Base-by-base conservation (phyloP, 1,140 invertebrate genomes). In the Asbolus verrucosus region DNA sequence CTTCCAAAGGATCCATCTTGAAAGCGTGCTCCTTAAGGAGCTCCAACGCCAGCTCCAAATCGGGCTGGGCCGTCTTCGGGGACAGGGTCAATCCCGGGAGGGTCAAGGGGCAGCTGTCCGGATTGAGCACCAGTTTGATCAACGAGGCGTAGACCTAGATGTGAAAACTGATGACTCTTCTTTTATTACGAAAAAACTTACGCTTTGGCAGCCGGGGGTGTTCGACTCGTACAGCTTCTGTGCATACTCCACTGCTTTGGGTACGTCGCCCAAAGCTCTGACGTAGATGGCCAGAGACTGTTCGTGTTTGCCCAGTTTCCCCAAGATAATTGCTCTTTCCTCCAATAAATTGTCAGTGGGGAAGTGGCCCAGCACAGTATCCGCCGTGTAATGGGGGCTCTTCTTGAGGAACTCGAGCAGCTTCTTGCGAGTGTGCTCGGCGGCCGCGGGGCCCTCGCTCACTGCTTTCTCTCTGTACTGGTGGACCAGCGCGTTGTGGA, bases 221-320 rank as follows among this genome's bases (percentile, higher is more conserved):
- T 62, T 41, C 2, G 68, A 65, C 41, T 83, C 74, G 67, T 87
- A 88, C 60, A 91, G 88, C 79, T 86, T 89, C 75, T 91, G 86
- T 79, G 96, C 97, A 83, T 98, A 98, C 62, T 89, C 82, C 76
- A 93, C 90, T 0, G 97, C 97, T 77, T 90, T 89, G 0, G 88
- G 77, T 13, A 92, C 86, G 82, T 98, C 91, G 39, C 94, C 90
- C 90, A 89, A 76, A 85, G 90, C 84, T 86, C 92, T 75, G 14
- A 97, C 88, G 80, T 98, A 98, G 78, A 99, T 96, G 0, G 90
- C 89, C 36, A 99, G 83, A 1, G 94, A 96, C 80, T 98, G 92
- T 78, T 98, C 92, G 60, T 98, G 92, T 83, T 97, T 93, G 4
- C 92, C 94, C 1, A 98, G 83, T 74, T 93, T 90, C 1, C 95